A percentile compares a stretch with the other conserved stretches of the same genome.
Conservation (phyloP, 1,140 invertebrate species). For the Maconellicoccus hirsutus region DNA sequence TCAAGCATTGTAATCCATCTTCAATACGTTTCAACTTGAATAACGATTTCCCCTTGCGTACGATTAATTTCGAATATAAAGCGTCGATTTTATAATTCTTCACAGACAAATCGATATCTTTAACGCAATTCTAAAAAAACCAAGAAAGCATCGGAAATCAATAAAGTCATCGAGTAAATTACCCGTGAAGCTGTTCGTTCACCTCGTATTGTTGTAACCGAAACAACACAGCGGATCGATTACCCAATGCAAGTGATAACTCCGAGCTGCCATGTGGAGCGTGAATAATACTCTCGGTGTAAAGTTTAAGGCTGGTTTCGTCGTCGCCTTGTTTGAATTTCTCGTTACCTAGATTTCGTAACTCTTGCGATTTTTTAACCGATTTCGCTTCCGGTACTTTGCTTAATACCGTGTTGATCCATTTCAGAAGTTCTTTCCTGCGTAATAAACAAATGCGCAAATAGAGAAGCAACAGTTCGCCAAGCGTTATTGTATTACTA, state of each 20-base stretch:
- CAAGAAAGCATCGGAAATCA: background rate
- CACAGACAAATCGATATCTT: conserved; percentile 36
- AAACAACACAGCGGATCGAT: conserved; percentile 39
- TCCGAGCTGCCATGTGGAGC: conserved; percentile 34
- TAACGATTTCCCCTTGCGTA: conserved; percentile 35
- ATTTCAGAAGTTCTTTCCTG: background rate
- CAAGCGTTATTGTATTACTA: background rate
- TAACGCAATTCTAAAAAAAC: conserved; percentile 34
- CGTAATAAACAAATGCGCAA: background rate
- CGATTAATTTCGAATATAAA: conserved; percentile 36
- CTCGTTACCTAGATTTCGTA: conserved; percentile 32
- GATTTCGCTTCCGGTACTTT: background rate
- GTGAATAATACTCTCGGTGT: conserved; percentile 36
- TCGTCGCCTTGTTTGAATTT: conserved; percentile 36
- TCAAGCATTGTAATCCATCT: conserved; percentile 31
- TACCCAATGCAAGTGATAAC: conserved; percentile 36
- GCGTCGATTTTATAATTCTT: conserved; percentile 34
- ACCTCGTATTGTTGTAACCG: conserved; percentile 34
- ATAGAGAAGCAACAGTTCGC: background rate
- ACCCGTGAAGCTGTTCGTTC: conserved; percentile 1
- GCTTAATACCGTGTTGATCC: background rate
- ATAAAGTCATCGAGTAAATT: background rate
- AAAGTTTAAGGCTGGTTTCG: conserved; percentile 32
- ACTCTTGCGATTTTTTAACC: background rate
- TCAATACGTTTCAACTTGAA: conserved; percentile 32